Percentiles rank a stretch among this genome's conserved stretches.
These are phyloP conservation scores for Syngnathus typhle DNA, from an alignment of 2,113 vertebrate genomes.

Conservation along the genomic window DNA sequence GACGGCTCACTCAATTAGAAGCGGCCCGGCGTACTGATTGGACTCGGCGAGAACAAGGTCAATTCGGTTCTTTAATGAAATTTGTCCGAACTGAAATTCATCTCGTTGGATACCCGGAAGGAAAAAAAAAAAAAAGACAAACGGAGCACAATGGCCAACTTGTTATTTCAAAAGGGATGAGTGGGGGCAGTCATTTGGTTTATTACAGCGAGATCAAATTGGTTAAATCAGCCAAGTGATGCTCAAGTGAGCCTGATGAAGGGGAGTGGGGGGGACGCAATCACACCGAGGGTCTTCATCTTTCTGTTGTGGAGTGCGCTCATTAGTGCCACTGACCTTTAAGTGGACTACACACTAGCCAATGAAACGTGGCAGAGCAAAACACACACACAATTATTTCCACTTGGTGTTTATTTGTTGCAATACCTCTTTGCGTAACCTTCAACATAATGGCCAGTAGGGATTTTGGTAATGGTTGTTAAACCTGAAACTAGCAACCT, in stretches of 20 bases:
- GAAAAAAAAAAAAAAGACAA: slow-evolving; percentile 19
- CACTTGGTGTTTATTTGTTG: background rate
- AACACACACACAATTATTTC: background rate
- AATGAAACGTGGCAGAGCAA: slow-evolving; percentile 53
- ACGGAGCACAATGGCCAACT: slow-evolving; percentile 3
- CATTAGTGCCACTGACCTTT: slow-evolving; percentile 68
- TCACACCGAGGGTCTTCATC: slow-evolving; percentile 46
- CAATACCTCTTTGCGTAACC: background rate
- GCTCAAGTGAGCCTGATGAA: slow-evolving; percentile 44
- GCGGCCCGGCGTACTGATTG: slow-evolving; percentile 54
- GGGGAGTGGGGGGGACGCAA: slow-evolving; percentile 24
- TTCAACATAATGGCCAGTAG: background rate
- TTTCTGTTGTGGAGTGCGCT: slow-evolving; percentile 52
- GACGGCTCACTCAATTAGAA: slow-evolving; percentile 68
- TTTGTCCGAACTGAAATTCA: background rate
- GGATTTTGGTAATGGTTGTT: background rate
- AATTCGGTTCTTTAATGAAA: slow-evolving; percentile 25
- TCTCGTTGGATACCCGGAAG: slow-evolving; percentile 3
- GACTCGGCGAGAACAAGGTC: slow-evolving; percentile 56
- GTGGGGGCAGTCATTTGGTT: background rate
- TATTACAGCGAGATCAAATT: slow-evolving; percentile 4
- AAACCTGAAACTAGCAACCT: background rate
- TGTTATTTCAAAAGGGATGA: slow-evolving; percentile 15
- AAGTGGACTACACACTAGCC: slow-evolving; percentile 47
- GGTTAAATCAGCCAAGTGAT: slow-evolving; percentile 32